Base-by-base conservation (phyloP, 2,888 invertebrate genomes). In the Ommatoiulus sabulosus region DNA sequence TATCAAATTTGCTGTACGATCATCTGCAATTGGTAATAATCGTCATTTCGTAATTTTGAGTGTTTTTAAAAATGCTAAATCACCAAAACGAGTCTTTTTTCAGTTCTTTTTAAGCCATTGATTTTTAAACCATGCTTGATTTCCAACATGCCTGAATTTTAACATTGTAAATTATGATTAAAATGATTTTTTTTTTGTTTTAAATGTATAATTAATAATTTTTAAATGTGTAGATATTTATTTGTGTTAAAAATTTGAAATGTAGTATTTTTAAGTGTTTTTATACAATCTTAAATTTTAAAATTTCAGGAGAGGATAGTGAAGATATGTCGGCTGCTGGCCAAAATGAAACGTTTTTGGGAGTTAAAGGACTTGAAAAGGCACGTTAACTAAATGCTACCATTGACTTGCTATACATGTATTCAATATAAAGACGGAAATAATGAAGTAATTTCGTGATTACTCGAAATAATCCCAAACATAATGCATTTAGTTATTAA, bases 281-380 rank as follows among this genome's bases (percentile, higher is more conserved):
- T 35, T 35, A 35, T 35, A 35, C 20, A 48, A n/a, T 20, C 35
- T 35, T 35, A 35, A 10, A 12, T 44, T 8, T 87, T 44, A 43
- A 84, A 44, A 20, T 87, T 46, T 48, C 96, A 84, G 95, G 95
- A 5, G 97, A 97, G 93, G 97, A 97, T 92, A 95, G 95, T 10
- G 95, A 95, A 89, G 96, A 96, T 87, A 93, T 96, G 12, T 97
- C 97, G 0, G 95, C 96, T 4, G 97, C 97, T 0, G 97, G 97
- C 0, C 97, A 97, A 93, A 96, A 97, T 93, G 95, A 95, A 89
- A 96, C 96, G 0, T 94, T 95, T 90, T 93, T 97, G 3, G 96
- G 96, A 0, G 95, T 96, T 88, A 92, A 92, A 63, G 94, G 93
- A 0, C 89, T 90, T 8, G 89, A 90, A 86, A 93, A 92, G 15